These are phyloP conservation scores for Lasiommata megera DNA, from an alignment of 2,888 invertebrate genomes.

Conservation along the genomic window DNA sequence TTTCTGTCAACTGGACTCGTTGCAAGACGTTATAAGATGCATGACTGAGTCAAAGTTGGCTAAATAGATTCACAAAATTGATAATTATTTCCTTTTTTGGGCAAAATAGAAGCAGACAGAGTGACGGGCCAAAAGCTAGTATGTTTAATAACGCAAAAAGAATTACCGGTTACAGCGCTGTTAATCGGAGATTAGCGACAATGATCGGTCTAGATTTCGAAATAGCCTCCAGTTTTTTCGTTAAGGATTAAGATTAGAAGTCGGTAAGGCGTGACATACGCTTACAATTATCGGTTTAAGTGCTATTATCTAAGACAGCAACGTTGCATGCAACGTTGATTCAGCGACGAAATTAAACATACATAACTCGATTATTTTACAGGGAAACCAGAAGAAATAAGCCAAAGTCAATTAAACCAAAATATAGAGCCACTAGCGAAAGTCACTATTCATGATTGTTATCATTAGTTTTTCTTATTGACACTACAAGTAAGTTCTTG, in stretches of 20 bases:
- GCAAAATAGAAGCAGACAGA: not conserved
- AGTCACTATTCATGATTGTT: too few relatives aligned
- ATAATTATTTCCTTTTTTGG: too few relatives aligned
- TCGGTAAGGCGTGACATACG: conserved; percentile 38
- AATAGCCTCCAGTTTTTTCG: conserved; percentile 33
- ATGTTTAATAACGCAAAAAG: not conserved
- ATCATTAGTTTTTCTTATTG: too few relatives aligned
- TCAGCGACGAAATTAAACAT: not conserved
- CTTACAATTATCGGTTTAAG: conserved; percentile 19
- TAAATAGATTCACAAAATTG: too few relatives aligned
- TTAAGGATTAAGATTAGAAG: conserved; percentile 33
- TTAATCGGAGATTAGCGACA: conserved; percentile 19
- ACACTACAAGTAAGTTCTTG: too few relatives aligned
- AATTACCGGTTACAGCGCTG: conserved; percentile 11
- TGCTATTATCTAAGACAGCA: not conserved
- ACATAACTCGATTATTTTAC: too few relatives aligned
- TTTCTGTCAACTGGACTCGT: too few relatives aligned
- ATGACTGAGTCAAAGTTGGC: too few relatives aligned
- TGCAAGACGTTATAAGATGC: too few relatives aligned
- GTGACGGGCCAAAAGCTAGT: not conserved
- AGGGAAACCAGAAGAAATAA: too few relatives aligned
- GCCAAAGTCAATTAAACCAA: too few relatives aligned
- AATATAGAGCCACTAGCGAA: too few relatives aligned
- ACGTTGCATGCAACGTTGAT: not conserved
- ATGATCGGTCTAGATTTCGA: conserved; percentile 29